A percentile compares a stretch with the other conserved stretches of the same genome.
phyloP scores from a whole-genome alignment of 2,797 vertebrate species.

The Fundulus diaphanus region DNA sequence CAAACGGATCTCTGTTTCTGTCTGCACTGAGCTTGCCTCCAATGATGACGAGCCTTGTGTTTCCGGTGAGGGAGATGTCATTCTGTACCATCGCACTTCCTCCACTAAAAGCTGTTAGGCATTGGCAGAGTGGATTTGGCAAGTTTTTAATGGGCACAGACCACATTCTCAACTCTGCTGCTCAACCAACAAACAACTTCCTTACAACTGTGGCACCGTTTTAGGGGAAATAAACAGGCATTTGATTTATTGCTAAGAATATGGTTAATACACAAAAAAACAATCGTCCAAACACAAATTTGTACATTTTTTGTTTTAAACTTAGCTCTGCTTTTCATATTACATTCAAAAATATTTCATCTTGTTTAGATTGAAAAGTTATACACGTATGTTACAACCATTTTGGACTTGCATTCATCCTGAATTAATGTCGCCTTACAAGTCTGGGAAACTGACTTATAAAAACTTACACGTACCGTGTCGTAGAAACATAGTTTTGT shows the following conservation, averaged over 20 bases:
- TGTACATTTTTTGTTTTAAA: not conserved
- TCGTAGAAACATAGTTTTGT: not conserved
- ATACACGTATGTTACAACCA: not conserved
- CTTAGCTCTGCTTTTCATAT: not conserved
- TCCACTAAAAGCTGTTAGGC: not conserved
- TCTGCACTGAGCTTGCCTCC: too few relatives aligned
- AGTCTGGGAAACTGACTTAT: not conserved
- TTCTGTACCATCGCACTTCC: not conserved
- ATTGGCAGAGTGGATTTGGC: not conserved
- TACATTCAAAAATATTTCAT: not conserved
- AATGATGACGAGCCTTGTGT: not conserved
- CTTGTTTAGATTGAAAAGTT: not conserved
- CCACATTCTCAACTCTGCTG: not conserved
- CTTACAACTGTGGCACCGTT: not conserved
- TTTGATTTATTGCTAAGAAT: not conserved
- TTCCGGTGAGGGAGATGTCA: not conserved
- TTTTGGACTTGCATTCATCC: not conserved
- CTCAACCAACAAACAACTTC: not conserved
- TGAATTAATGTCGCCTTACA: not conserved
- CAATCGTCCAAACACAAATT: not conserved
- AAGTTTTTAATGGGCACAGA: not conserved
- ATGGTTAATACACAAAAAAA: not conserved
- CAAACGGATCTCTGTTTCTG: too few relatives aligned
- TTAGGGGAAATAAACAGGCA: not conserved
- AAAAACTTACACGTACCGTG: not conserved